Conservation (phyloP, 2,888 invertebrate genomes). For the Pandemis heparana region DNA sequence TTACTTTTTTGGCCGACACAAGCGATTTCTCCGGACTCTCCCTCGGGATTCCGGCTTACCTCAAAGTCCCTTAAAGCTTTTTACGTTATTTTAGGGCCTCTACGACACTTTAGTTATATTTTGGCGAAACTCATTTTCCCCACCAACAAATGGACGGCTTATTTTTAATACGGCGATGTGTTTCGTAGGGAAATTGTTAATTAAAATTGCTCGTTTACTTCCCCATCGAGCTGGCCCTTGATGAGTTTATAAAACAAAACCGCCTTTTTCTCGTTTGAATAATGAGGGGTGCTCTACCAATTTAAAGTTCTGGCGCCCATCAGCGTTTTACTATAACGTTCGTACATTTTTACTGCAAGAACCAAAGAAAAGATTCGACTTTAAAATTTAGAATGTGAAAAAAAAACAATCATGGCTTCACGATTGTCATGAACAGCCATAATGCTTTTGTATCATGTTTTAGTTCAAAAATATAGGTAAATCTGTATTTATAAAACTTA, state of each 20-base stretch:
- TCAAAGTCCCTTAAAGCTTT: slow-evolving; percentile 30
- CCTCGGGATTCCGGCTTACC: slow-evolving; percentile 26
- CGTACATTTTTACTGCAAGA: background rate
- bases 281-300: slow-evolving; percentile 17
- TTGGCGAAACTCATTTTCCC: slow-evolving; percentile 18
- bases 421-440: too few species aligned
- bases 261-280: slow-evolving; percentile 12
- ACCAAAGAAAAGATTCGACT: too few species aligned
- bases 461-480: too few species aligned
- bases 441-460: too few species aligned
- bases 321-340: background rate
- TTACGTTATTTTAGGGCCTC: slow-evolving; percentile 30
- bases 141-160: slow-evolving; percentile 15
- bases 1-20: slow-evolving; percentile 29
- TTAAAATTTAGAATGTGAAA: too few species aligned
- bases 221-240: slow-evolving; percentile 19
- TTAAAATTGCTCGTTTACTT: slow-evolving; percentile 34
- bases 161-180: slow-evolving; percentile 19
- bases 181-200: slow-evolving; percentile 32
- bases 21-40: slow-evolving; percentile 20
- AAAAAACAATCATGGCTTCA: too few species aligned
- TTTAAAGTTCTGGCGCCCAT: slow-evolving; percentile 22
- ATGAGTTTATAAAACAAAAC: slow-evolving; percentile 27
- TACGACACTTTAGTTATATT: slow-evolving; percentile 26
- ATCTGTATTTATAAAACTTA: too few species aligned